Evolutionary conservation across 2,797 vertebrate genomes (phyloP), one percentile per base, ranked within the genome.

Genomic region (Crenuchus spilurus): DNA sequence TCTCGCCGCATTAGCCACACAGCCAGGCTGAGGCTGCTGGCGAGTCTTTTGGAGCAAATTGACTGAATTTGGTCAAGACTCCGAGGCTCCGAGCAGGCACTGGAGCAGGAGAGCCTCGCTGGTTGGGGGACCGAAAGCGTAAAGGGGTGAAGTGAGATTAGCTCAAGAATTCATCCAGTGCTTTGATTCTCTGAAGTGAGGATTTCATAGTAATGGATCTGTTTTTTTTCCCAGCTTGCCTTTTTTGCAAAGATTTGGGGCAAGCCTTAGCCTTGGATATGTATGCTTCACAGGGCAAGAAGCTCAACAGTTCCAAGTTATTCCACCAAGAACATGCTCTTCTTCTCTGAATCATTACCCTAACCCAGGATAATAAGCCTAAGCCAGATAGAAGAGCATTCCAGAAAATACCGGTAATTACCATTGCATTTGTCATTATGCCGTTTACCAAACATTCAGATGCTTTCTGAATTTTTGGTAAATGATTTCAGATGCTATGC

Each of bases 121-220:
- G 28, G 58, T 54, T 52, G n/a, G 18, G 52, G 22, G 26, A 51
- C 26, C 13, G 44, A 51, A 31, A 52, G 61, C 1, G 46, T 68
- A 49, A 66, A 75, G 42, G 51, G 49, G 48, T 55, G 69, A 77
- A 41, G 30, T 74, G 64, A 77, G 75, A 83, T 80, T 80, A 84
- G 70, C 70, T 51, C 1, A 64, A 66, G 52, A 78, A 78, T 75
- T 75, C 68, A 72, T 72, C 66, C 55, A 18, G 13, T 54, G 57
- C 62, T 81, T 67, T 73, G 77, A 77, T 82, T 81, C 72, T 42
- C 31, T 57, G 28, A 74, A 55, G 51, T 67, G 61, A 68, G 58
- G 61, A 54, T 78, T 79, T 81, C 60, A 66, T 44, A 77, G 75
- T 30, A 60, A 74, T 26, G 8, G n/a, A 51, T 9, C 26, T 51